Conservation (phyloP, 2,888 invertebrate species). For the Trichacis sp. region DNA sequence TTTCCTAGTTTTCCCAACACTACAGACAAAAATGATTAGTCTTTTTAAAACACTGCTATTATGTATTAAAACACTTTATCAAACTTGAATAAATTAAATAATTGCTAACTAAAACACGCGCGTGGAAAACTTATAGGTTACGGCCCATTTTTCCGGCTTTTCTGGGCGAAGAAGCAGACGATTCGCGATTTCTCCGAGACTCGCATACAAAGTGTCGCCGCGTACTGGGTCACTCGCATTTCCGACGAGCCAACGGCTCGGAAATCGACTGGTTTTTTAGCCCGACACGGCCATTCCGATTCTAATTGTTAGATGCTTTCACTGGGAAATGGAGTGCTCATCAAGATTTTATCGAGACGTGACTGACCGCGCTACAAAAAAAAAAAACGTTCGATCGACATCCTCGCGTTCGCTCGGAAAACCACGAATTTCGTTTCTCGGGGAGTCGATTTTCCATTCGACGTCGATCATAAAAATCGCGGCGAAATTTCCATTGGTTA, state of each 20-base stretch:
- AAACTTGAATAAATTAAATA: too few relatives aligned
- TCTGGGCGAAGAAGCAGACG: slow-evolving; percentile 27
- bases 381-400: background rate
- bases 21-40: too few relatives aligned
- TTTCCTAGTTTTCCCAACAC: too few relatives aligned
- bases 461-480: too few relatives aligned
- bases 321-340: slow-evolving; percentile 29
- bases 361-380: background rate
- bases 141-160: slow-evolving; percentile 19
- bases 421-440: too few relatives aligned
- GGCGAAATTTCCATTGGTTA: background rate
- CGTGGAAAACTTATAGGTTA: too few relatives aligned
- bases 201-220: slow-evolving; percentile 18
- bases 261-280: slow-evolving; percentile 29
- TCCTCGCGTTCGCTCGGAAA: background rate
- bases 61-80: too few relatives aligned
- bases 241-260: slow-evolving; percentile 24
- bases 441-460: too few relatives aligned
- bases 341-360: background rate
- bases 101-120: too few relatives aligned
- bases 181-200: slow-evolving; percentile 49
- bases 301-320: slow-evolving; percentile 42
- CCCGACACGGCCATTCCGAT: slow-evolving; percentile 28
- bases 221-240: slow-evolving; percentile 49
- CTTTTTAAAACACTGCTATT: too few relatives aligned